phyloP scores from a whole-genome alignment of 2,888 invertebrate species.

The Drosophila imparisetae region DNA sequence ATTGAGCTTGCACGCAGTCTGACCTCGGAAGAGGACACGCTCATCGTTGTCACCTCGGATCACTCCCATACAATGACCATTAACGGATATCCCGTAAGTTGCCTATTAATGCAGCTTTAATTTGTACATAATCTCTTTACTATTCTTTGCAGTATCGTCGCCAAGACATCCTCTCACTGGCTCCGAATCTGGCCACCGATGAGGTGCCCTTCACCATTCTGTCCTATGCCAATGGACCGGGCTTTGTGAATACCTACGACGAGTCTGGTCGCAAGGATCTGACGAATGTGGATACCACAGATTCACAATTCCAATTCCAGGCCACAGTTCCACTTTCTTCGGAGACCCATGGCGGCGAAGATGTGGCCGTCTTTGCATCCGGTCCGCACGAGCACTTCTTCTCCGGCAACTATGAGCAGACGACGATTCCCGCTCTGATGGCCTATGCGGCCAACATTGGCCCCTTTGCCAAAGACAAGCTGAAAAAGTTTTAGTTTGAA shows the following conservation, averaged over 20 bases:
- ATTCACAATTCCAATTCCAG: conserved; percentile 85
- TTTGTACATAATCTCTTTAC: neutral
- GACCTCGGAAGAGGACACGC: conserved; percentile 88
- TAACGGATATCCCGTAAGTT: conserved; percentile 89
- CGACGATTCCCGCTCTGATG: conserved; percentile 90
- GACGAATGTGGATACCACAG: conserved; percentile 55
- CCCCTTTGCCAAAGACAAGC: conserved; percentile 70
- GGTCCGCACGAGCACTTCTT: conserved; percentile 92
- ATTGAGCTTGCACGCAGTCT: conserved; percentile 87
- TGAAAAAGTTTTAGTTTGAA: conserved; percentile 37
- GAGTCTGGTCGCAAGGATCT: conserved; percentile 68
- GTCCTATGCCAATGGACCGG: conserved; percentile 91
- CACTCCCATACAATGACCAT: conserved; percentile 92
- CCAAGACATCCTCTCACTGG: conserved; percentile 85
- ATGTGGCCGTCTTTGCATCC: conserved; percentile 90
- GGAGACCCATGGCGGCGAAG: conserved; percentile 92
- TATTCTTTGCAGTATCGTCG: conserved; percentile 57
- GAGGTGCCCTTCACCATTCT: conserved; percentile 88
- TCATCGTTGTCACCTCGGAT: conserved; percentile 92
- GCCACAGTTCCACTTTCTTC: conserved; percentile 87
- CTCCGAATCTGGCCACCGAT: conserved; percentile 86
- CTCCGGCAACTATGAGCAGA: conserved; percentile 91
- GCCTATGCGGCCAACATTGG: conserved; percentile 90
- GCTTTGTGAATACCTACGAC: conserved; percentile 84
- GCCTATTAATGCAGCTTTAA: no score